Evolutionary conservation across 2,797 vertebrate species (phyloP).

Genomic region (Chelonia mydas): DNA sequence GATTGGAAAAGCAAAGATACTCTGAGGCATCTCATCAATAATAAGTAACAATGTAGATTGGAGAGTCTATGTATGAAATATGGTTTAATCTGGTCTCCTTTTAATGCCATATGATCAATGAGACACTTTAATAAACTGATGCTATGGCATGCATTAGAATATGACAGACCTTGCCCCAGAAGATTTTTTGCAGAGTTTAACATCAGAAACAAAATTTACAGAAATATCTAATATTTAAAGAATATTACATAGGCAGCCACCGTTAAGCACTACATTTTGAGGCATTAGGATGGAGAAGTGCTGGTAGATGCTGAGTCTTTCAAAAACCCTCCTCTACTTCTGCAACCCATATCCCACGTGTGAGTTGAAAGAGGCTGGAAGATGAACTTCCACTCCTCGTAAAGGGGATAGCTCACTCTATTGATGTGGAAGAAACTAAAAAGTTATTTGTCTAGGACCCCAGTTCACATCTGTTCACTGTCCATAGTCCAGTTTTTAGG

Average conservation of each 20-base stretch:
- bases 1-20: no score
- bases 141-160: neutral
- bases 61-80: neutral
- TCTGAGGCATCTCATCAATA: neutral
- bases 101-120: neutral
- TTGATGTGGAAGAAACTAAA: neutral
- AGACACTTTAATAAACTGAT: neutral
- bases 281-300: neutral
- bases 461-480: neutral
- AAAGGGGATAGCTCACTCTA: neutral
- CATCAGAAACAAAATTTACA: fast-evolving
- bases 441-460: neutral
- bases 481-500: neutral
- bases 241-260: neutral
- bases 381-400: neutral
- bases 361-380: neutral
- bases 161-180: neutral
- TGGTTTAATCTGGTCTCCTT: neutral
- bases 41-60: neutral
- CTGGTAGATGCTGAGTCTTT: neutral
- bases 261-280: neutral
- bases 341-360: fast-evolving
- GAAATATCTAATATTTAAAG: neutral
- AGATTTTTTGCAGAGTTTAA: neutral
- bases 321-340: neutral